Base-by-base conservation (phyloP, 1,140 invertebrate genomes). In the Luehdorfia chinensis region DNA sequence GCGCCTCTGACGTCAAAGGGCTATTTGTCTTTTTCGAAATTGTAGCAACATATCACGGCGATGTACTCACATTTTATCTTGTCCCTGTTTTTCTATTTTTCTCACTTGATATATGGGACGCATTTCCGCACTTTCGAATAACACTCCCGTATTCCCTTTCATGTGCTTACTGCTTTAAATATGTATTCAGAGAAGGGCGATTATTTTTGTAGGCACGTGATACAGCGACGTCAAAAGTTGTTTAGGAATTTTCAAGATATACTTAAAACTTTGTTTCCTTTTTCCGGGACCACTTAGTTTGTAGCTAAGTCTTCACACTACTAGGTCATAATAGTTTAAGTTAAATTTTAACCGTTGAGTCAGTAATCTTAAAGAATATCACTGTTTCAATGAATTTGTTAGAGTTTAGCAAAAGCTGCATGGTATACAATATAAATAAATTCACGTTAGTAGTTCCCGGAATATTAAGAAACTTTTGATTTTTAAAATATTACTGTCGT, bases 91-190 rank as follows among this genome's bases (percentile, higher is more conserved):
- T 78, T 84, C 69, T 78, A 74, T 77, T 78, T 70, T 73, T 47
- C 70, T 63, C 68, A 59, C 64, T 65, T 78, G 73, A 78, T 76
- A 65, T 78, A 80, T 83, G 72, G 61, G 71, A 75, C 72, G 71
- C 67, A 75, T 75, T 78, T 80, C 76, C 75, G 69, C 68, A 80
- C 69, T 80, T 80, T 74, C 72, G 66, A 63, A 78, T 74, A 69
- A 66, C 59, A 49, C 65, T 78, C 50, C 28, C 57, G 65, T 70
- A 77, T 76, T 78, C 72, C 66, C 72, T 83, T 81, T 83, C 73
- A 75, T 72, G 67, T 77, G 59, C 55, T 60, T 54, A 53, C 45
- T 53, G 62, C 68, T 76, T 81, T 83, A 79, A 79, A 83, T 79
- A 83, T 79, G 66, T 77, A 79, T 78, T 68, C 57, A 50, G 47